Percentiles rank a stretch among this genome's conserved stretches.
phyloP scores from a whole-genome alignment of 2,888 invertebrate genomes.

The Megaustenia siamemsis region DNA sequence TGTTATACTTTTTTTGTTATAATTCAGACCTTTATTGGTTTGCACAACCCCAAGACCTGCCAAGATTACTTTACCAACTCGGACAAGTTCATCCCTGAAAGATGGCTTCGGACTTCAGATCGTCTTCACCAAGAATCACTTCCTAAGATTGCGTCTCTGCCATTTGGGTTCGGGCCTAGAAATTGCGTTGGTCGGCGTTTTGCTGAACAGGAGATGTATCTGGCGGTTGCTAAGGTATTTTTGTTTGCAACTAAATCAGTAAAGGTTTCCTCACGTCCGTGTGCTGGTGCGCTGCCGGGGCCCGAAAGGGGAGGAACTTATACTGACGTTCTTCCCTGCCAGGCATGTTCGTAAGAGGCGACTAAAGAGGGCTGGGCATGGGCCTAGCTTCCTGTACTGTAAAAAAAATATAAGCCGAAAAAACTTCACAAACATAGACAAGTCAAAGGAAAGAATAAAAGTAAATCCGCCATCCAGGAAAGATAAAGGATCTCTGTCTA shows the following conservation, averaged over 20 bases:
- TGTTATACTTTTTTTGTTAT: neutral
- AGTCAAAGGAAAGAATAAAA: no score
- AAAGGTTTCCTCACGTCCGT: no score
- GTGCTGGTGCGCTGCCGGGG: no score
- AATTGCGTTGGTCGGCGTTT: neutral
- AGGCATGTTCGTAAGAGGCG: no score
- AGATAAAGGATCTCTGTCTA: no score
- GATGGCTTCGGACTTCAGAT: neutral
- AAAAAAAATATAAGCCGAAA: no score
- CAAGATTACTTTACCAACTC: neutral
- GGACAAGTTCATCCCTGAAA: neutral
- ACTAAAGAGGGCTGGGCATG: no score
- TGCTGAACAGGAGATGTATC: neutral
- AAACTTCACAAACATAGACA: no score
- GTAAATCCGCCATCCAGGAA: no score
- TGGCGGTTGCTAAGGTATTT: neutral
- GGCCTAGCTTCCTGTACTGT: no score
- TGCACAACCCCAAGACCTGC: neutral
- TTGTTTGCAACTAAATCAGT: neutral
- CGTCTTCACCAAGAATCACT: neutral
- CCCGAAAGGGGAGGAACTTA: no score
- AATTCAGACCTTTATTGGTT: neutral
- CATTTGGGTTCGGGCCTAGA: neutral
- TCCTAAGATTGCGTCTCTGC: neutral
- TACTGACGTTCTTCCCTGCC: no score